phyloP scores from a whole-genome alignment of 2,797 vertebrate species.

The Parauchenoglanis ngamensis region DNA sequence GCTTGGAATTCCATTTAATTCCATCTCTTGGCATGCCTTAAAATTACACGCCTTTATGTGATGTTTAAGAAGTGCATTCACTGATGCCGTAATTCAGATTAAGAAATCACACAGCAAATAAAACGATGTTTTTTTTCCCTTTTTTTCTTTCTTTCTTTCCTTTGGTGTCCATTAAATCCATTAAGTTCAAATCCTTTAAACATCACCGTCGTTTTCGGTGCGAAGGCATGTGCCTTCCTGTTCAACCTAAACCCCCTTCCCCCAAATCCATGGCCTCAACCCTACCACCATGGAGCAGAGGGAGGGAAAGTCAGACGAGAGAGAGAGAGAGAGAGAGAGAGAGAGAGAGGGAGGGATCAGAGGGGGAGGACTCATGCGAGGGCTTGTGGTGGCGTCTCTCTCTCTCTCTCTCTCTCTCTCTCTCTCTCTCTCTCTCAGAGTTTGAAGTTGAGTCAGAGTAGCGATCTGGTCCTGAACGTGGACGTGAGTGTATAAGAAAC shows the following conservation, averaged over 20 bases:
- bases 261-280: constrained; percentile 39
- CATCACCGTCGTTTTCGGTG: constrained; percentile 5
- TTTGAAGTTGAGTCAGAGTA: constrained; percentile 33
- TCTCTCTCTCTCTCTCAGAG: constrained; percentile 51
- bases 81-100: not conserved
- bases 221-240: constrained; percentile 48
- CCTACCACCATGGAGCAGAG: constrained; percentile 49
- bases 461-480: not conserved
- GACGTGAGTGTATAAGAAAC: constrained; percentile 35
- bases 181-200: constrained; percentile 18
- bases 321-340: constrained; percentile 56
- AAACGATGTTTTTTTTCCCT: too few relatives aligned
- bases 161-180: not conserved
- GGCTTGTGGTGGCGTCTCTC: constrained; percentile 67
- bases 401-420: constrained; percentile 45
- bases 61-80: not conserved
- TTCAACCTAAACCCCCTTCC: constrained; percentile 47
- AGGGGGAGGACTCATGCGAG: constrained; percentile 74
- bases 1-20: not conserved
- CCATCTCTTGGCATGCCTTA: not conserved
- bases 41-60: not conserved
- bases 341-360: constrained; percentile 21
- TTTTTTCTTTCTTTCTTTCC: not conserved
- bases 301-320: constrained; percentile 38
- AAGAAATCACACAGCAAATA: not conserved